Evolutionary conservation across 1,140 invertebrate species (phyloP).

Genomic region (Metaphire vulgaris): DNA sequence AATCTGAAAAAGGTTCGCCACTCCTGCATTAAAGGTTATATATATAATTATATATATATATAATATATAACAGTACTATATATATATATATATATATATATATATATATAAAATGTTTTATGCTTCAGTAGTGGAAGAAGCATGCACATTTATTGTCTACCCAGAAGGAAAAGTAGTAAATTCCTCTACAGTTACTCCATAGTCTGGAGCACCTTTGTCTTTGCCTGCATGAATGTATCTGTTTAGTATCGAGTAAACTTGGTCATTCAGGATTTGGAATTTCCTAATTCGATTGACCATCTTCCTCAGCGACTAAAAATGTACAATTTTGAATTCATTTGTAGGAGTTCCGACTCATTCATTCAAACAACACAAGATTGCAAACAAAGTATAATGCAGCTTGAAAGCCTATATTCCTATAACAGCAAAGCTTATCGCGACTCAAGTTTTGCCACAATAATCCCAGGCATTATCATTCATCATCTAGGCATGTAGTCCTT

Average conservation of each 20-base stretch:
- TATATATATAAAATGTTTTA: no score
- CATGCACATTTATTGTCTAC: not conserved
- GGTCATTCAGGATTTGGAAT: slow-evolving; percentile 93
- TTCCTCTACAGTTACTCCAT: not conserved
- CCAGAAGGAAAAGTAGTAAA: not conserved
- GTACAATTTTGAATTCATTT: slow-evolving; percentile 33
- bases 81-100: no score
- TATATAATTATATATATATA: no score
- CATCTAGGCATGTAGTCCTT: no score
- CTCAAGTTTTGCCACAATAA: no score
- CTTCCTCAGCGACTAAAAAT: slow-evolving; percentile 75
- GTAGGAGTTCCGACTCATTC: no score
- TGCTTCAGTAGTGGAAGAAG: not conserved
- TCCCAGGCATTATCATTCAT: no score
- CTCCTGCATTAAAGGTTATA: no score
- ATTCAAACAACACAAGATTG: not conserved
- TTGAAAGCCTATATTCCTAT: no score
- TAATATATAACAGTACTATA: no score
- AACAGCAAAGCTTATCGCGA: no score
- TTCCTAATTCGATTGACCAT: slow-evolving; percentile 92
- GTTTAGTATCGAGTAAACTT: slow-evolving; percentile 90
- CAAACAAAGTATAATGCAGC: not conserved
- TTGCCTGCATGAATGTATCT: slow-evolving; percentile 71
- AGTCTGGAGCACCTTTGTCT: not conserved
- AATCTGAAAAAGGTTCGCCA: no score